Evolutionary conservation across 1,140 invertebrate genomes (phyloP).

Genomic region (Pogonognathellus flavescens): DNA sequence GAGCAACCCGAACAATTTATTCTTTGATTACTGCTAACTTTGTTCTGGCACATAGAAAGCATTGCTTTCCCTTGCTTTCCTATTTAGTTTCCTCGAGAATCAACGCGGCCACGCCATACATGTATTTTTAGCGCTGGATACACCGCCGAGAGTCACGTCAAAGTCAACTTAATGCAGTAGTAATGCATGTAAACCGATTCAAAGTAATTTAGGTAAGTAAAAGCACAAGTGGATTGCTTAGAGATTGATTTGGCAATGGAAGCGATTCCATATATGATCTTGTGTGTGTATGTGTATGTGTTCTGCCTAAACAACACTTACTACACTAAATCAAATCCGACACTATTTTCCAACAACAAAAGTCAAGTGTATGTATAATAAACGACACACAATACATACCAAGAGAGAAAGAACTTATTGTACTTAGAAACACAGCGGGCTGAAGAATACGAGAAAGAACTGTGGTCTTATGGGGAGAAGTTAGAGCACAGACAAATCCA

Average conservation of each 20-base stretch:
- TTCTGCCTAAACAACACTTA: no score
- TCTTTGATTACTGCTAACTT: not conserved
- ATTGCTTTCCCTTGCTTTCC: not conserved
- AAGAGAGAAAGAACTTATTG: no score
- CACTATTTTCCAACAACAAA: not conserved
- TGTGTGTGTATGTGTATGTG: no score
- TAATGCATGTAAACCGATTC: not conserved
- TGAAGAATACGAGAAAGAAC: no score
- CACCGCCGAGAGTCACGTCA: constrained; percentile 6
- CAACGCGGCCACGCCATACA: not conserved
- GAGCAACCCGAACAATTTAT: not conserved
- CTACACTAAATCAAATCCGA: no score
- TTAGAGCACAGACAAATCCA: not conserved
- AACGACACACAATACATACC: no score
- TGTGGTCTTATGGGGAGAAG: not conserved
- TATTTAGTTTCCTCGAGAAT: not conserved
- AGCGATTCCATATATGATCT: no score
- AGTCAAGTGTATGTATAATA: not conserved
- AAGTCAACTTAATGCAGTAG: constrained; percentile 16
- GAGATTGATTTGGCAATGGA: no score
- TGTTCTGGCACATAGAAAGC: no score
- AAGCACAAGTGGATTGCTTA: not conserved
- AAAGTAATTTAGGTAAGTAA: not conserved
- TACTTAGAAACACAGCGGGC: no score
- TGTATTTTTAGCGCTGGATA: not conserved